A percentile compares a stretch with the other conserved stretches of the same genome.
phyloP scores from a whole-genome alignment of 2,888 invertebrate genomes.

The Amblyjoppa fuscipennis region DNA sequence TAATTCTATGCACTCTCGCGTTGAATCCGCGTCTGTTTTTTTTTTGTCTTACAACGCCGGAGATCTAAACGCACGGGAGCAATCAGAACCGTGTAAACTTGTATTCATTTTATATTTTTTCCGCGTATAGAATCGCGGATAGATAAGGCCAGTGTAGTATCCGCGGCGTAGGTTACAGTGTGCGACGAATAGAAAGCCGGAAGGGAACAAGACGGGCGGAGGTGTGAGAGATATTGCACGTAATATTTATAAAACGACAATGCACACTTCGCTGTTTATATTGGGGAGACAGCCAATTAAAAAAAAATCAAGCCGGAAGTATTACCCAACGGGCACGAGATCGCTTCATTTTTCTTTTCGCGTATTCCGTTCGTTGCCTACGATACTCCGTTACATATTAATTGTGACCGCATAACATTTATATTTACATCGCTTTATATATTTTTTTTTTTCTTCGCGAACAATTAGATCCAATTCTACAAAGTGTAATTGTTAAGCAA shows the following conservation, averaged over 20 bases:
- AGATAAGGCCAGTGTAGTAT: conserved; percentile 40
- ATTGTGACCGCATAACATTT: background rate
- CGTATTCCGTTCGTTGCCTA: background rate
- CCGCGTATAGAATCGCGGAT: conserved; percentile 27
- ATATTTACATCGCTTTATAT: background rate
- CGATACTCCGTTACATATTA: background rate
- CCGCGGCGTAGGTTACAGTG: background rate
- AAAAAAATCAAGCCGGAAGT: conserved; percentile 49
- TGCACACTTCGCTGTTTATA: conserved; percentile 24
- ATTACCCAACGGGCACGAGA: conserved; percentile 44
- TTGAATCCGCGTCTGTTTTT: conserved; percentile 29
- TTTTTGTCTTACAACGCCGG: background rate
- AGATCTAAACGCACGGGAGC: background rate
- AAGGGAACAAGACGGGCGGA: conserved; percentile 40
- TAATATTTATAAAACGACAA: conserved; percentile 47
- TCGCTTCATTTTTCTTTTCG: conserved; percentile 8
- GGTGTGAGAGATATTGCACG: conserved; percentile 55
- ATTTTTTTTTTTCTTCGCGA: too few species aligned
- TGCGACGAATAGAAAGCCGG: conserved; percentile 62
- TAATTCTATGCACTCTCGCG: background rate
- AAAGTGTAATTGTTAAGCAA: too few species aligned
- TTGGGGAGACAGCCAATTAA: background rate
- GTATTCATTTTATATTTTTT: conserved; percentile 15
- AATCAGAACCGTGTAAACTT: conserved; percentile 31
- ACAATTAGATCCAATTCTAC: too few species aligned